Conservation (phyloP, 1,140 invertebrate genomes). For the Muscidifurax raptorellus region DNA sequence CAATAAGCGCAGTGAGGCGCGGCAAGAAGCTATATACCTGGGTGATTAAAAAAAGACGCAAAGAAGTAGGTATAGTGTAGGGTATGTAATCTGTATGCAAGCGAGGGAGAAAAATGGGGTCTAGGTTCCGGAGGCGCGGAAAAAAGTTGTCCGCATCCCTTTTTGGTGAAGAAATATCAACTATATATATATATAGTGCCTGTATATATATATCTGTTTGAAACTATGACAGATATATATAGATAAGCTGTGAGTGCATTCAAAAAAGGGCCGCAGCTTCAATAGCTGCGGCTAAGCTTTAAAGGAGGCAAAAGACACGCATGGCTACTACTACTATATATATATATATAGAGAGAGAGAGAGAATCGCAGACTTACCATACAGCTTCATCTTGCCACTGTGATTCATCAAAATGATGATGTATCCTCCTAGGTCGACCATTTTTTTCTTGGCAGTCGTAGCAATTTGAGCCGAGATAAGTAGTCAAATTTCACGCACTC, state of each 20-base stretch:
- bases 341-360: background rate
- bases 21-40: background rate
- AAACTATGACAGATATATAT: background rate
- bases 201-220: too few species aligned
- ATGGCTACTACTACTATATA: background rate
- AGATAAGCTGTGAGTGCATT: background rate
- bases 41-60: conserved; percentile 31
- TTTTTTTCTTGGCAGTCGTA: conserved; percentile 65
- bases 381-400: conserved; percentile 95
- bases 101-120: background rate
- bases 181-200: background rate
- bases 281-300: background rate
- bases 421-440: conserved; percentile 96
- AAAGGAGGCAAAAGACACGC: background rate
- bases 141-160: background rate
- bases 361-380: conserved; percentile 88
- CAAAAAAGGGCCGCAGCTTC: too few species aligned
- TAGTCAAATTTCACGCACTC: background rate
- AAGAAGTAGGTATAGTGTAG: background rate
- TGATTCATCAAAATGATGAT: conserved; percentile 96
- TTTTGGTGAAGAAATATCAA: background rate
- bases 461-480: background rate
- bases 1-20: too few species aligned
- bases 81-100: background rate
- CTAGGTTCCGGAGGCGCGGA: conserved; percentile 7